Base-by-base conservation (phyloP, 2,113 vertebrate genomes). In the Eretmochelys imbricata region DNA sequence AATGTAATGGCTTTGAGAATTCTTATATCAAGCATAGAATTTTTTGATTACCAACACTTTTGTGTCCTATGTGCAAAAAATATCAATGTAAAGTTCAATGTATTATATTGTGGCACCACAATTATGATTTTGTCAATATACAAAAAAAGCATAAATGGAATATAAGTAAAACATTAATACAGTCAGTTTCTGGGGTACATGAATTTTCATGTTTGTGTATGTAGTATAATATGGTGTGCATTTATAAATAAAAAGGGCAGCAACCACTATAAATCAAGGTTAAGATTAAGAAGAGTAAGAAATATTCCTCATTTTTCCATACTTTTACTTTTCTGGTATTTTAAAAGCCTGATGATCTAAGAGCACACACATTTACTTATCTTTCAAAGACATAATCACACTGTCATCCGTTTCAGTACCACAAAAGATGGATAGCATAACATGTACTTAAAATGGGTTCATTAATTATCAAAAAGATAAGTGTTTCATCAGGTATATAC, bases 391-490 rank as follows among this genome's bases (percentile, higher is more conserved):
- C 98, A 98, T 98, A 98, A 98, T 98, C 98, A 98, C 97, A 97
- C 97, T 98, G 98, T 98, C 98, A 98, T 98, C 98, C 98, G 96
- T 98, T 98, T 98, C 98, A 98, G 98, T 98, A 98, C 97, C 97
- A 97, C 97, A 96, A 98, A 98, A 98, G 98, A 98, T 98, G 97
- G 97, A 98, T 98, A 96, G 97, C 95, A 97, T 97, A 98, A 96
- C 97, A 97, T 94, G 96, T 97, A 98, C 97, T 98, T 98, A 97
- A 98, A 98, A 98, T 97, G 98, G 98, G 84, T 96, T 98, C 98
- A 98, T 98, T 98, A 98, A 98, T 98, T 98, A 98, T 97, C 96
- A 97, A 96, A 98, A 96, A 98, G 98, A 98, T 98, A 98, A 98
- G 98, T 96, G 98, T 98, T 98, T 98, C 98, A 98, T 98, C 98